A percentile compares a stretch with the other conserved stretches of the same genome.
Conservation (phyloP, 1,140 invertebrate genomes). For the Monomorium pharaonis region DNA sequence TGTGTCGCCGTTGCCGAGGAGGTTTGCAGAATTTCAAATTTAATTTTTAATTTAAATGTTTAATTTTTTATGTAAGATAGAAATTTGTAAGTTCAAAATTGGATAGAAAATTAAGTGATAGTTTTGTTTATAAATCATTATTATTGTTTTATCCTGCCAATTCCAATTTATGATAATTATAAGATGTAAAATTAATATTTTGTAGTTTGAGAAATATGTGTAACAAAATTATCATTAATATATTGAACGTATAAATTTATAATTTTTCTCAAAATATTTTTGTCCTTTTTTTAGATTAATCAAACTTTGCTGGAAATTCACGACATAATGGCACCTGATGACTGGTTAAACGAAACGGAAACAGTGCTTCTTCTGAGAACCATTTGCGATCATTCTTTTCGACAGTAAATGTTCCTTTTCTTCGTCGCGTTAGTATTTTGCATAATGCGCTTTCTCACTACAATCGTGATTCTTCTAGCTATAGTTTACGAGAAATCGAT, state of each 20-base stretch:
- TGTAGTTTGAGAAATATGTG: too few species aligned
- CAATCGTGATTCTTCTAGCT: slow-evolving; percentile 65
- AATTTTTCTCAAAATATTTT: neutral
- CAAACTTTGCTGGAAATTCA: slow-evolving; percentile 73
- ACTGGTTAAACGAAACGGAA: slow-evolving; percentile 70
- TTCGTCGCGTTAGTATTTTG: neutral
- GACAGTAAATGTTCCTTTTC: slow-evolving; percentile 69
- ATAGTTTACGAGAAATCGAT: slow-evolving; percentile 74
- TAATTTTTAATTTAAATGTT: too few species aligned
- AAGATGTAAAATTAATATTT: too few species aligned
- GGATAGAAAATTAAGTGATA: too few species aligned
- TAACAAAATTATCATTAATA: too few species aligned
- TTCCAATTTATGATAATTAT: too few species aligned
- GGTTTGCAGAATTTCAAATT: slow-evolving; percentile 58
- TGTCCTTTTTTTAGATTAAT: slow-evolving; percentile 73
- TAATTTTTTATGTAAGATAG: too few species aligned
- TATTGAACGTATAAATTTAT: neutral
- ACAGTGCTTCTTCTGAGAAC: slow-evolving; percentile 61
- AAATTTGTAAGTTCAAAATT: too few species aligned
- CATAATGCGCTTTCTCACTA: neutral
- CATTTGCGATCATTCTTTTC: slow-evolving; percentile 77
- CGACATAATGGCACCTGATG: slow-evolving; percentile 61
- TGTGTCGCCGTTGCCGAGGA: slow-evolving; percentile 77
- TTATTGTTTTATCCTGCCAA: too few species aligned
- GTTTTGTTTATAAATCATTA: too few species aligned